Percentiles rank a stretch among this genome's conserved stretches.
Conservation (phyloP, 2,113 vertebrate species). For the Leptocoma aspasia region DNA sequence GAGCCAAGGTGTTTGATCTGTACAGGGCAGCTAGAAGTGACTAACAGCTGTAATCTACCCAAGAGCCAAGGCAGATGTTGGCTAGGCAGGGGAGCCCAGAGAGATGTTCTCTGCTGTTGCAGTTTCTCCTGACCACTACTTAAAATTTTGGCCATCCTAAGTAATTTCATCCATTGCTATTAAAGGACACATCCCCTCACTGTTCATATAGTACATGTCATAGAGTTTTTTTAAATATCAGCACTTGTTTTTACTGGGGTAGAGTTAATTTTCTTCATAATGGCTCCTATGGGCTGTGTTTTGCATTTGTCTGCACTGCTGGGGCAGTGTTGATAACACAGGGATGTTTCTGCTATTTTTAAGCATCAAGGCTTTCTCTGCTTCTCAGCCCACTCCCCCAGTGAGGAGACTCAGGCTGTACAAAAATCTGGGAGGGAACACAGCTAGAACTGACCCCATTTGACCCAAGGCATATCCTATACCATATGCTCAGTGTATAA, state of each 20-base stretch:
- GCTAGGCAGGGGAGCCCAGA: neutral
- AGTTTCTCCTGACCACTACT: neutral
- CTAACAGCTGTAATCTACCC: neutral
- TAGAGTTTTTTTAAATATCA: neutral
- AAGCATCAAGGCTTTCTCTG: neutral
- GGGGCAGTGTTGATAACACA: neutral
- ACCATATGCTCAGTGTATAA: neutral
- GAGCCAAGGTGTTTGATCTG: neutral
- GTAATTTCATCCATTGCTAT: neutral
- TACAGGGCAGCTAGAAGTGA: neutral
- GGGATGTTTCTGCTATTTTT: neutral
- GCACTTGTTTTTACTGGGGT: neutral
- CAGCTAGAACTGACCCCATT: neutral
- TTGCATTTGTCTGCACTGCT: neutral
- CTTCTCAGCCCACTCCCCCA: neutral
- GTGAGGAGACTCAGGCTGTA: neutral
- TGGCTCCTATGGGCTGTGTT: neutral
- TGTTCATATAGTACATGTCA: neutral
- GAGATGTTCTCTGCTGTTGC: neutral
- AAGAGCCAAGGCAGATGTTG: neutral
- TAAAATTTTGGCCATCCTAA: neutral
- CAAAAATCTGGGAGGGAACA: neutral
- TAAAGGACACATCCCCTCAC: neutral
- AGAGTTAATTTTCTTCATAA: neutral
- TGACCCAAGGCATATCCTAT: neutral